Evolutionary conservation across 2,888 invertebrate genomes (phyloP), one percentile per base, ranked within the genome.

Genomic region (Steinernema scapterisci): DNA sequence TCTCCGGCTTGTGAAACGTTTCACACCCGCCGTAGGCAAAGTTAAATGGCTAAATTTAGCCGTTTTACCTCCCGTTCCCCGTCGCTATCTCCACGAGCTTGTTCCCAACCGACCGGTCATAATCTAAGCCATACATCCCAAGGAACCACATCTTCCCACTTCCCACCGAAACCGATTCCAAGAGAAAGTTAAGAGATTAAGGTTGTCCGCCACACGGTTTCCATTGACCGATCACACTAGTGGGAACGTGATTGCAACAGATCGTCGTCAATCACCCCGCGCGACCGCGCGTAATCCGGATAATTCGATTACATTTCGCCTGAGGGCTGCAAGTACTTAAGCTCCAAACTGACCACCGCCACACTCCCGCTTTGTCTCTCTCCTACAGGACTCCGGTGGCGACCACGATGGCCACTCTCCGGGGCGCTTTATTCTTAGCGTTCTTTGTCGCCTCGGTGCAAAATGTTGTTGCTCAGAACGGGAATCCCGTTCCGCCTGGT

Each of bases 241-340:
- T 16, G 9, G 45, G 9, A 51, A 7, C 54, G 23, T 3, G 38
- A 25, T 23, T 54, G 54, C 54, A 54, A 54, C 54, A 54, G 21
- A 9, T 54, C 21, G 5, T 54, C 54, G 54, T 54, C 54, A 21
- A 54, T 23, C 54, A 54, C 54, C 6, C 16, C 21, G 19, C 23
- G 7, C 54, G 54, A 54, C 48, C 48, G 48, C 48, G 7, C 54
- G 54, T 54, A 54, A 54, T 54, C 54, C 54, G 54, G 54, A 54
- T 54, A 54, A 54, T 54, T 54, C 54, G 54, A 54, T 54, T 21
- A 21, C 11, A 54, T 54, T 21, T 16, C 21, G 19, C 54, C 54
- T 25, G 5, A 9, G 13, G 54, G 54, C 54, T 16, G 54, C 21
- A 54, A 9, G 54, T 54, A 54, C 54, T 54, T 54, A 54, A 54